A percentile compares a stretch with the other conserved stretches of the same genome.
phyloP scores from a whole-genome alignment of 2,797 vertebrate species.

The Coluber constrictor region DNA sequence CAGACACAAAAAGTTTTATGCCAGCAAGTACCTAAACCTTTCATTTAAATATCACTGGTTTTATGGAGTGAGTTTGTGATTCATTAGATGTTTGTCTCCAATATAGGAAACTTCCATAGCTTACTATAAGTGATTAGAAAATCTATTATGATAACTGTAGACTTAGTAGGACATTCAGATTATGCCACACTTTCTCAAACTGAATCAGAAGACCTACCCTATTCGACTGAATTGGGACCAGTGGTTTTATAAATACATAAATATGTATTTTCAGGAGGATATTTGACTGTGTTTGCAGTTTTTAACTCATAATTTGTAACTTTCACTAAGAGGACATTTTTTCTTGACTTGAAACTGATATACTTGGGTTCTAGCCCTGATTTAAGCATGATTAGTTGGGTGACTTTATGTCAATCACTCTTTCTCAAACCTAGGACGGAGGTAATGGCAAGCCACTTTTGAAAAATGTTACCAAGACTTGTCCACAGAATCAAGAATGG shows the following conservation, averaged over 20 bases:
- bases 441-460: too few relatives aligned
- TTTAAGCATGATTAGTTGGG: too few relatives aligned
- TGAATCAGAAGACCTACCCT: background rate
- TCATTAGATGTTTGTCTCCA: background rate
- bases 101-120: background rate
- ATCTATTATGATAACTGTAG: background rate
- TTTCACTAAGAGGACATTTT: too few relatives aligned
- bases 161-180: background rate
- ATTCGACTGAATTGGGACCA: background rate
- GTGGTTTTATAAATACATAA: background rate
- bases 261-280: background rate
- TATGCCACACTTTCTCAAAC: background rate
- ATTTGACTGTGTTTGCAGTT: too few relatives aligned
- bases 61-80: background rate
- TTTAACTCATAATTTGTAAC: too few relatives aligned
- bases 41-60: background rate
- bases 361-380: too few relatives aligned
- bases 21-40: slow-evolving; percentile 24
- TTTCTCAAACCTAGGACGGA: too few relatives aligned
- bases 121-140: background rate
- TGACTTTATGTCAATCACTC: too few relatives aligned
- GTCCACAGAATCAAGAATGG: too few relatives aligned
- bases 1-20: background rate
- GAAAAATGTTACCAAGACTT: too few relatives aligned
- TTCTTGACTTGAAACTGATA: too few relatives aligned